Conservation (phyloP, 2,888 invertebrate genomes). For the Nudaria mundana region DNA sequence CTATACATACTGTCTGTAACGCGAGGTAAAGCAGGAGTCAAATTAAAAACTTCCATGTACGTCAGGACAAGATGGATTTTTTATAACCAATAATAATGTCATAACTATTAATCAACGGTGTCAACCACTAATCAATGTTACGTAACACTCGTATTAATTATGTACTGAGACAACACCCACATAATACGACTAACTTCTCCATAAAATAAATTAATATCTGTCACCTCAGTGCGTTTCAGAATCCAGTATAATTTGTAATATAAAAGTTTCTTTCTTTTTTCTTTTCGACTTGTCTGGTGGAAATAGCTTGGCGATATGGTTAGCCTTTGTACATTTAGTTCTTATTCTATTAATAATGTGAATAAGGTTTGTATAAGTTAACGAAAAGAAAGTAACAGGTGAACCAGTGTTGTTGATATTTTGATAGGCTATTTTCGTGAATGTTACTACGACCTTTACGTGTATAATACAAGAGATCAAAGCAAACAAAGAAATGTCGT, state of each 20-base stretch:
- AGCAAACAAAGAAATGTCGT: neutral
- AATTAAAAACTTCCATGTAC: neutral
- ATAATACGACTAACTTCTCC: constrained; percentile 24
- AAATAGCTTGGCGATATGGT: too few species aligned
- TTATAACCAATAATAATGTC: constrained; percentile 5
- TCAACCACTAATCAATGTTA: constrained; percentile 28
- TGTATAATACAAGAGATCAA: neutral
- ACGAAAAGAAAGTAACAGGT: too few species aligned
- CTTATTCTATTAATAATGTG: too few species aligned
- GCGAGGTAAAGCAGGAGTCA: too few species aligned
- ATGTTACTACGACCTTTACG: too few species aligned
- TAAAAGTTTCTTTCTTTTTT: neutral
- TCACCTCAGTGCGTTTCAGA: constrained; percentile 10
- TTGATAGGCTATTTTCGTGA: too few species aligned
- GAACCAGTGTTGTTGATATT: too few species aligned
- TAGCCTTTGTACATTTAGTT: too few species aligned
- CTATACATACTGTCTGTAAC: too few species aligned
- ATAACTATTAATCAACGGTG: constrained; percentile 24
- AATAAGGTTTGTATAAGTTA: too few species aligned
- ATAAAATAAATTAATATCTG: constrained; percentile 43
- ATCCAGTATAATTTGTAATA: neutral
- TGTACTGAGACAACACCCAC: constrained; percentile 29
- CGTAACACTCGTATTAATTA: constrained; percentile 20
- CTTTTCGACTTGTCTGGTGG: too few species aligned
- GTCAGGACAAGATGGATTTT: neutral